Base-by-base conservation (phyloP, 2,888 invertebrate genomes). In the Nomada lathburiana region DNA sequence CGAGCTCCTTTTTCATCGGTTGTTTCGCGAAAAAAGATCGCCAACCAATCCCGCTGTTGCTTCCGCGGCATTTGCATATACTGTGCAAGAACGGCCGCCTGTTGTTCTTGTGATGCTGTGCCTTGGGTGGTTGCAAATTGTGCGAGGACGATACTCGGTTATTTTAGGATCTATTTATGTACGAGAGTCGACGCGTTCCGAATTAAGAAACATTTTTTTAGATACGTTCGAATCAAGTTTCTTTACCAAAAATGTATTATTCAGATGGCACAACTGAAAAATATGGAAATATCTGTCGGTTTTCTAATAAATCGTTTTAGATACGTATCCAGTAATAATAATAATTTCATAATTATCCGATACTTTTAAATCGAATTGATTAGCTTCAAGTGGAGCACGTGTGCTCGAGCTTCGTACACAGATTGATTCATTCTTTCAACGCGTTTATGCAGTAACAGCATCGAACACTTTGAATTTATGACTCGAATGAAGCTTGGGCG, bases 1-100 rank as follows among this genome's bases (percentile, higher is more conserved):
- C 74, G 70, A 52, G 64, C 80, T 82, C 76, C 86, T 89, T 89
- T 89, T 86, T 85, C 88, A 87, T 86, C 86, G 84, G 72, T 71
- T 71, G 73, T 83, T 74, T 75, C 26, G 83, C 79, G 71, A 77
- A 80, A 86, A 88, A 87, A 80, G 29, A 78, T 76, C 71, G 20
- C 76, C 88, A 82, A 86, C 88, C 88, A 86, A 89, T 87, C 86
- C 81, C 72, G 62, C 81, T 57, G 74, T 69, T 68, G 70, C 82
- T 78, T 79, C 70, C 74, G 68, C 77, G 79, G 71, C 78, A 83
- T 87, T 89, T 88, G 81, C 82, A 88, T 87, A 65, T 60, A 73
- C 76, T 62, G 70, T 36, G 52, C 70, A 42, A 44, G 23, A 67
- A 69, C 68, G 82, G 53, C 75, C 79, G 85, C 74, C 76, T 75